These are phyloP conservation scores for Natrix natrix DNA, from an alignment of 2,797 vertebrate genomes.

Conservation along the genomic window DNA sequence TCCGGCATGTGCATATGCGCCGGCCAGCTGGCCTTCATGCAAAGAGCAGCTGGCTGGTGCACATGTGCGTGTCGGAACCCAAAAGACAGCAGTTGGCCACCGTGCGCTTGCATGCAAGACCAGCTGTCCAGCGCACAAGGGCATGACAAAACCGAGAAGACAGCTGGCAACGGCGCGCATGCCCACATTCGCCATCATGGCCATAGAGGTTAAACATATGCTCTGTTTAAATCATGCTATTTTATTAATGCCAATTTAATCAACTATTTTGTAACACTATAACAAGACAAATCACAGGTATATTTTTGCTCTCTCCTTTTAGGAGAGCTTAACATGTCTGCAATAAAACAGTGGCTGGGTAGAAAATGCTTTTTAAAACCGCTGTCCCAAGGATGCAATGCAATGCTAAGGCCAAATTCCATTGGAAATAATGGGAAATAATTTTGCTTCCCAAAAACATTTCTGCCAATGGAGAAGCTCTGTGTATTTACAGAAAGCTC, in stretches of 20 bases:
- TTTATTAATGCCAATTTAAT: not conserved
- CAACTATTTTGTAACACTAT: not conserved
- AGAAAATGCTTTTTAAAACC: not conserved
- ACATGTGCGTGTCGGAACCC: too few relatives aligned
- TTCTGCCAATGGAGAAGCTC: not conserved
- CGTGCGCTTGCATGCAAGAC: too few relatives aligned
- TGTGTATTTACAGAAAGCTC: not conserved
- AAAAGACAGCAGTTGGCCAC: too few relatives aligned
- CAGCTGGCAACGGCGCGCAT: too few relatives aligned
- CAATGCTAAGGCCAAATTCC: not conserved
- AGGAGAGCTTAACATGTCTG: not conserved
- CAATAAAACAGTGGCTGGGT: not conserved
- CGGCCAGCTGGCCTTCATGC: too few relatives aligned
- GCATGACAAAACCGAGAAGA: too few relatives aligned
- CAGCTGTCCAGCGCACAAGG: too few relatives aligned
- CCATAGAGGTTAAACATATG: not conserved
- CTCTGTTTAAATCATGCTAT: not conserved
- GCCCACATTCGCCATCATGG: too few relatives aligned
- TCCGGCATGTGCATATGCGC: too few relatives aligned
- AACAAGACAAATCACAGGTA: not conserved
- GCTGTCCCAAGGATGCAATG: not conserved
- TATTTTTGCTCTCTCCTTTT: not conserved
- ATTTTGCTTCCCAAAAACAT: not conserved
- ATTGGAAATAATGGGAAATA: not conserved
- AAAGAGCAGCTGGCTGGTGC: too few relatives aligned